These are phyloP conservation scores for Anas georgica DNA, from an alignment of 2,797 vertebrate genomes.

Conservation along the genomic window DNA sequence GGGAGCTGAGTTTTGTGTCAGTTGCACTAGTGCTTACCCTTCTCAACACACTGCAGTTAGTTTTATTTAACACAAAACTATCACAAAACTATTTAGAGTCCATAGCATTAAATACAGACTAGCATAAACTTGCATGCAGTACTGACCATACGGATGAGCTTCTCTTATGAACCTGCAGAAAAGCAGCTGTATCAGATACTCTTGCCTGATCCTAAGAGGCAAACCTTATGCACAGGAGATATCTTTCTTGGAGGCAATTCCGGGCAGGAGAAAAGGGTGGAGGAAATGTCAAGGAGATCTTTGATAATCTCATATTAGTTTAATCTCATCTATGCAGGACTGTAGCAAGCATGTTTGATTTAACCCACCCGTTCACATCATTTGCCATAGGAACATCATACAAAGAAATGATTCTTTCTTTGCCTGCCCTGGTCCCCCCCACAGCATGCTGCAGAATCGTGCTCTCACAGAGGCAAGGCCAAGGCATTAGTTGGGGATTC, in stretches of 20 bases:
- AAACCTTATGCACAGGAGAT: not conserved
- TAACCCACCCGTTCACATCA: not conserved
- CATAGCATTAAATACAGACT: not conserved
- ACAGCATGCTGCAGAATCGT: accelerated
- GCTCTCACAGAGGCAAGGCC: accelerated
- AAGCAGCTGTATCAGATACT: not conserved
- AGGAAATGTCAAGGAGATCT: constrained; percentile 25
- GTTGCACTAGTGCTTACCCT: not conserved
- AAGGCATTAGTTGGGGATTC: not conserved
- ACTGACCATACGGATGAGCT: not conserved
- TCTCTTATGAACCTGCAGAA: not conserved
- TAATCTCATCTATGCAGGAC: not conserved
- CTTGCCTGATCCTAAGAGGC: not conserved
- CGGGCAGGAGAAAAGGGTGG: not conserved
- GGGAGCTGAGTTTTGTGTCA: not conserved
- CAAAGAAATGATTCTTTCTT: not conserved
- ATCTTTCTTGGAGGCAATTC: not conserved
- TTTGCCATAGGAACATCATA: not conserved
- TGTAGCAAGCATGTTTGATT: not conserved
- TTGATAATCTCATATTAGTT: constrained; percentile 7
- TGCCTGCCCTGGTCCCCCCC: not conserved
- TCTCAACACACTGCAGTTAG: not conserved
- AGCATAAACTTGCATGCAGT: not conserved
- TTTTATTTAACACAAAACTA: not conserved
- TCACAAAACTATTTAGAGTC: not conserved